Evolutionary conservation across 2,888 invertebrate genomes (phyloP).

Genomic region (Malachius bipustulatus): DNA sequence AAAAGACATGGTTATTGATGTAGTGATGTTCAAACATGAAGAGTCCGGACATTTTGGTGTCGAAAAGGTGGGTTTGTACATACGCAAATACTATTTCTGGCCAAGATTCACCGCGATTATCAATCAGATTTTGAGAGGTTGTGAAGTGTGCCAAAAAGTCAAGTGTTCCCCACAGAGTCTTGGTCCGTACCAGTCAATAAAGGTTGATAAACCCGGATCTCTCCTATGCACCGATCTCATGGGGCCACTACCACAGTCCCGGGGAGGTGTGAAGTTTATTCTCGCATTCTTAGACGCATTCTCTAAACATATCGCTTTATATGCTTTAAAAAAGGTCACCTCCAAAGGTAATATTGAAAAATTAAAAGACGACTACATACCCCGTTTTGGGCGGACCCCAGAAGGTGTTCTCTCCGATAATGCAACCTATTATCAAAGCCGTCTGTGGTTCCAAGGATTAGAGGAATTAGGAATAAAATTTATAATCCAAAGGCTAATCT

Average conservation of each 20-base stretch:
- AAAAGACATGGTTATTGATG: too few species aligned
- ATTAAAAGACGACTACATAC: too few species aligned
- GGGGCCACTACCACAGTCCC: constrained; percentile 2
- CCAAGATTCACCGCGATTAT: constrained; percentile 8
- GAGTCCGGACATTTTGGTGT: constrained; percentile 13
- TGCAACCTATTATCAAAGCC: too few species aligned
- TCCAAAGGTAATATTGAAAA: too few species aligned
- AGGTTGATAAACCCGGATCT: constrained; percentile 5
- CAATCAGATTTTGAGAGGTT: constrained; percentile 2
- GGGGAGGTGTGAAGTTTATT: neutral
- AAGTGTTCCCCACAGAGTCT: constrained; percentile 1
- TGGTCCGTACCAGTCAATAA: constrained; percentile 4
- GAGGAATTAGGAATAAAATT: too few species aligned
- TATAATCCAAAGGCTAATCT: too few species aligned
- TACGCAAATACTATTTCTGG: constrained; percentile 8
- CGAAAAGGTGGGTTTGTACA: constrained; percentile 4
- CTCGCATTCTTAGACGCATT: neutral
- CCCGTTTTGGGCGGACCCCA: too few species aligned
- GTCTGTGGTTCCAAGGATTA: too few species aligned
- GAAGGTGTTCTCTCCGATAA: too few species aligned
- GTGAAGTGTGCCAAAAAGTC: constrained; percentile 11
- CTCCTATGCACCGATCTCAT: constrained; percentile 10
- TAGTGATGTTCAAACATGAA: too few species aligned
- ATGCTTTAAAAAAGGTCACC: too few species aligned
- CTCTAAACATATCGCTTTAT: too few species aligned